Conservation (phyloP, 2,797 vertebrate genomes). For the Cynopterus sphinx region DNA sequence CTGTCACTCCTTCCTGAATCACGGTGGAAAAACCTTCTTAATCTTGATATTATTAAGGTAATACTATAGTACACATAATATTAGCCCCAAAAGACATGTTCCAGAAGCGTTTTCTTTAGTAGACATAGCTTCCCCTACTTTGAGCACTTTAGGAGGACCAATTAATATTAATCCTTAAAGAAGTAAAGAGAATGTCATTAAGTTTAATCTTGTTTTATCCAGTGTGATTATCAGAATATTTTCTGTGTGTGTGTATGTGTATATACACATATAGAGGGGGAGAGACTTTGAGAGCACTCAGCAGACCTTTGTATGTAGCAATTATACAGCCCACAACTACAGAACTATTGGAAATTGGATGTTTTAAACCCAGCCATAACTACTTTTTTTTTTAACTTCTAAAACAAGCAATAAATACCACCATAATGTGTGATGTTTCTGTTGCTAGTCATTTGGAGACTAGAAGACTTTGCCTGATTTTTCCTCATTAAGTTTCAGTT, state of each 20-base stretch:
- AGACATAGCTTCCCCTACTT: background rate
- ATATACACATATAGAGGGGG: no score
- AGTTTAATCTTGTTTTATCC: background rate
- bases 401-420: background rate
- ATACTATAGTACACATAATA: background rate
- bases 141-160: background rate
- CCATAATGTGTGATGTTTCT: background rate
- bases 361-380: background rate
- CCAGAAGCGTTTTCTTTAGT: background rate
- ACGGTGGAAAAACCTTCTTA: slow-evolving; percentile 95
- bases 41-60: slow-evolving; percentile 96
- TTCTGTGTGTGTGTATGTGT: background rate
- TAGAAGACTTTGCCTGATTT: background rate
- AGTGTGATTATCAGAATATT: background rate
- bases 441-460: background rate
- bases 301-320: background rate
- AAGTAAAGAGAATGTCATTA: background rate
- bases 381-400: background rate
- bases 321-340: background rate
- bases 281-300: background rate
- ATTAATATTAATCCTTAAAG: background rate
- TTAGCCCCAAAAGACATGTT: background rate
- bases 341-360: background rate
- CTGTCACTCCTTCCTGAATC: slow-evolving; percentile 94
- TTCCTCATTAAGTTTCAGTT: background rate